Base-by-base conservation (phyloP, 1,140 invertebrate genomes). In the Sycobia sp. region DNA sequence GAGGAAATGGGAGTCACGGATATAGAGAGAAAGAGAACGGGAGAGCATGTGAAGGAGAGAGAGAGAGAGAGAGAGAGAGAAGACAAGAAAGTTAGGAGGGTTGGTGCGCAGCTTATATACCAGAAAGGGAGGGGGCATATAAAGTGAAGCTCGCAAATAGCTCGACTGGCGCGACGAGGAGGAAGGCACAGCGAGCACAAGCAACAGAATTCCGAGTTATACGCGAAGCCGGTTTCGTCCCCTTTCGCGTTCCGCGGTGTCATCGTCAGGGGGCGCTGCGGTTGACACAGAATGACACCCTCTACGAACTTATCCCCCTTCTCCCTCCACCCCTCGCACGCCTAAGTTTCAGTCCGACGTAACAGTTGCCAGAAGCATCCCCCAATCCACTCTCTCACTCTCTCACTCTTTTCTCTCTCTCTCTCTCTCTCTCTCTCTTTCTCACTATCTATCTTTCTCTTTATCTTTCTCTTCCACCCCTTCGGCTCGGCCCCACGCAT, bases 191-290 rank as follows among this genome's bases (percentile, higher is more conserved):
- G 66, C 62, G 71, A 70, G 22, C 44, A 54, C 22, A 49, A 18
- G 4, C 43, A 49, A 16, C 57, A 18, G 56, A 54, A 64, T 50
- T 55, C 34, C 34, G 25, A 57, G 53, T 54, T 54, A 54, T 54
- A 54, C 23, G n/a, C 46, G 18, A 34, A 60, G 47, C 58, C 47
- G 63, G 76, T 77, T 78, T 78, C 79, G 76, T 79, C 79, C 79
- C 77, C 76, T 80, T 79, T 76, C 75, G 71, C 77, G 76, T 81
- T 74, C 72, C 71, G 69, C 23, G 53, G 51, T 80, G 79, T 81
- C 79, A 81, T 81, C 74, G 76, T 78, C 79, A 80, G 79, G 77
- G 78, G 78, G 77, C 74, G 72, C 79, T 81, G 78, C 60, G 74
- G 78, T 78, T 81, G 79, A 81, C 79, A 79, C 73, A 74, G 71